A percentile compares a stretch with the other conserved stretches of the same genome.
phyloP scores from a whole-genome alignment of 2,888 invertebrate species.

The Lithophane ornitopus region DNA sequence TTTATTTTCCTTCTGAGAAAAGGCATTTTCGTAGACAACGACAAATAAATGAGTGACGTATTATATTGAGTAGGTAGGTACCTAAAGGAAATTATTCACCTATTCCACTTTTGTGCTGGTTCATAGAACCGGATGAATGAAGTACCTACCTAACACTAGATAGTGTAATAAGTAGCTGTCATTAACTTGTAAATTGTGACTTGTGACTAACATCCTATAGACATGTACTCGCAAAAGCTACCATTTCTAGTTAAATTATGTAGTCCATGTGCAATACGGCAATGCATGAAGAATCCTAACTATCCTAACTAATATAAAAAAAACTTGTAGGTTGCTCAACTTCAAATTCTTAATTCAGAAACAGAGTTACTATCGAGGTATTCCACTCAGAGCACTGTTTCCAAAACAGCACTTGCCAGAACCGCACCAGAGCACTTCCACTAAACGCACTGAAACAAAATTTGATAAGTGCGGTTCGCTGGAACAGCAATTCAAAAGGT shows the following conservation, averaged over 20 bases:
- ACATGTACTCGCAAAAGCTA: not conserved
- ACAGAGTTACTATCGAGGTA: too few species aligned
- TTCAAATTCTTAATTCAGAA: too few species aligned
- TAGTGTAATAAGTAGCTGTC: constrained; percentile 10
- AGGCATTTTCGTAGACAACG: too few species aligned
- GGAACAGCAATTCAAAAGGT: constrained; percentile 1
- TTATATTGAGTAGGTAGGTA: not conserved
- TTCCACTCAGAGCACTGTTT: too few species aligned
- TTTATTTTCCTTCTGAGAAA: not conserved
- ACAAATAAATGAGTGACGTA: not conserved
- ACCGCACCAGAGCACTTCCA: too few species aligned
- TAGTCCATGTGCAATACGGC: not conserved
- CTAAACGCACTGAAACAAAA: too few species aligned
- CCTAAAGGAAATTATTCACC: not conserved
- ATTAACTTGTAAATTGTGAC: not conserved
- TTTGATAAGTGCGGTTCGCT: too few species aligned
- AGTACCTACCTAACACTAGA: constrained; percentile 24
- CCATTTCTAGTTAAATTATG: constrained; percentile 11
- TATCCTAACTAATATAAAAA: too few species aligned
- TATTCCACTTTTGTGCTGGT: not conserved
- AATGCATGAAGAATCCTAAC: too few species aligned
- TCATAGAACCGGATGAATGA: constrained; percentile 20
- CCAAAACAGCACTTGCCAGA: too few species aligned
- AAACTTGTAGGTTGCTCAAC: too few species aligned
- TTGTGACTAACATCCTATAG: constrained; percentile 25